Base-by-base conservation (phyloP, 2,888 invertebrate genomes). In the Prosapia bicincta region DNA sequence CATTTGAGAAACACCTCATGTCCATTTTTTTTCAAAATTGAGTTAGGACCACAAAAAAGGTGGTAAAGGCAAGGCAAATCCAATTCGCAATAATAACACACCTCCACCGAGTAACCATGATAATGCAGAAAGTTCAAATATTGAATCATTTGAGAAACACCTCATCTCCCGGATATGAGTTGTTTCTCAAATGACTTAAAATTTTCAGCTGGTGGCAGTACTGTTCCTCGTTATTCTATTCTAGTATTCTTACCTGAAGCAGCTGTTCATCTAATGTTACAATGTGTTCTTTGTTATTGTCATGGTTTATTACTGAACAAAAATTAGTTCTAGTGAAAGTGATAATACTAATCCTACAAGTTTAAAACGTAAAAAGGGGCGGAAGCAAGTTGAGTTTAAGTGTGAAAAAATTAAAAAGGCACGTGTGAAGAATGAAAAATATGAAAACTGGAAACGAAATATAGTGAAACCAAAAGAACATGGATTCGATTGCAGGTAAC, bases 181-280 rank as follows among this genome's bases (percentile, higher is more conserved):
- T 65, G 65, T 65, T 65, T 65, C 65, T 65, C 65, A 65, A 65
- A 7, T 65, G 65, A 65, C n/a, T n/a, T n/a, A n/a, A n/a, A n/a
- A n/a, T n/a, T n/a, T n/a, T n/a, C n/a, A n/a, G n/a, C 65, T 65
- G 24, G 65, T 65, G 65, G 65, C 15, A 65, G 65, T 15, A 65
- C 65, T 65, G 65, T 13, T 65, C 65, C 65, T 20, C 15, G 24
- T 6, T 65, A n/a, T 65, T 20, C n/a, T n/a, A n/a, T n/a, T n/a
- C n/a, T n/a, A n/a, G n/a, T n/a, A n/a, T n/a, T n/a, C n/a, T n/a
- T n/a, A n/a, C n/a, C n/a, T n/a, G n/a, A 25, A 66, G 20, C 66
- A 66, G 66, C 66, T 66, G 20, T n/a, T n/a, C 1, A n/a, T 9
- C 2, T 25, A 6, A 23, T 66, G 5, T 23, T 25, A 13, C 20